These are phyloP conservation scores for Watersipora subatra DNA, from an alignment of 1,140 invertebrate genomes.

Conservation along the genomic window DNA sequence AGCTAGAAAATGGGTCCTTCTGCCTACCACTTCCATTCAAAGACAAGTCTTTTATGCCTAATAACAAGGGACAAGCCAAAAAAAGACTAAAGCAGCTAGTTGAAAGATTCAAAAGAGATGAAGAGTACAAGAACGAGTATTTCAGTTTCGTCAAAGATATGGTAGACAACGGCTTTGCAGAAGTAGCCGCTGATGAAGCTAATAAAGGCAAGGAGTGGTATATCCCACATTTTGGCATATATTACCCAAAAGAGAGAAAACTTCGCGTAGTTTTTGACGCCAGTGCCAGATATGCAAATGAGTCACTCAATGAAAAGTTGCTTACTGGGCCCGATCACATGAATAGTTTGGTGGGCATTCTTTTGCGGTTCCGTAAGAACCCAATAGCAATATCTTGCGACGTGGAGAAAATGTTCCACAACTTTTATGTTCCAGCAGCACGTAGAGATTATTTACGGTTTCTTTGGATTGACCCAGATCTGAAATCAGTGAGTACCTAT, in stretches of 20 bases:
- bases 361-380: conserved; percentile 19
- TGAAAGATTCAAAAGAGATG: neutral
- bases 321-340: conserved; percentile 20
- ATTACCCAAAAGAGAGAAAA: conserved; percentile 19
- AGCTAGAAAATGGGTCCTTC: neutral
- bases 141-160: neutral
- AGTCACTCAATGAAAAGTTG: conserved; percentile 18
- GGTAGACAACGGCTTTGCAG: conserved; percentile 8
- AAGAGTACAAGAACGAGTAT: neutral
- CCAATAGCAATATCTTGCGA: conserved; percentile 18
- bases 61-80: conserved; percentile 1
- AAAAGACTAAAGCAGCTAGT: neutral
- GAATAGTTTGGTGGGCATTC: conserved; percentile 17
- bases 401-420: conserved; percentile 23
- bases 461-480: conserved; percentile 9
- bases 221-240: conserved; percentile 20
- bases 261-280: conserved; percentile 23
- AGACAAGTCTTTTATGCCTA: neutral
- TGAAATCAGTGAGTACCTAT: neutral
- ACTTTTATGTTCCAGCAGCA: conserved; percentile 9
- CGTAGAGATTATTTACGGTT: conserved; percentile 14
- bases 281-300: conserved; percentile 12
- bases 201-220: conserved; percentile 12
- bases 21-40: conserved; percentile 1
- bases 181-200: conserved; percentile 6